Conservation (phyloP, 2,888 invertebrate species). For the Ceratothoa steindachneri region DNA sequence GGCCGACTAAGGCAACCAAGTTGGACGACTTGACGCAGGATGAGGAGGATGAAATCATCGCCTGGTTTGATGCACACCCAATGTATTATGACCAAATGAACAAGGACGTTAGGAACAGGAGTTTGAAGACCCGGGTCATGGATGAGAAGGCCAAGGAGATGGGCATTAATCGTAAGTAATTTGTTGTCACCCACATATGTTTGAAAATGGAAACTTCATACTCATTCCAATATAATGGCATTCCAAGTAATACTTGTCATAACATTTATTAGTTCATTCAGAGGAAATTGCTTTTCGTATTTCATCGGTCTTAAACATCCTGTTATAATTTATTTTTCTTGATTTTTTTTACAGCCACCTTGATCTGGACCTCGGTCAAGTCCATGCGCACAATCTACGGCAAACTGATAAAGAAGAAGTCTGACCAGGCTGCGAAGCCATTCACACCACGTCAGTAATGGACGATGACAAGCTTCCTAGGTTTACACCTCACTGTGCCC, state of each 20-base stretch:
- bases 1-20: no score
- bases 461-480: background rate
- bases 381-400: no score
- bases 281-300: no score
- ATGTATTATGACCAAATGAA: background rate
- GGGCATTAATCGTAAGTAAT: no score
- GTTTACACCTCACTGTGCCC: background rate
- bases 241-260: no score
- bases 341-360: background rate
- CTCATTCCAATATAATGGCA: no score
- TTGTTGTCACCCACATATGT: background rate
- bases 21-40: background rate
- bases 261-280: background rate
- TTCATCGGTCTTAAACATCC: no score
- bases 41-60: background rate
- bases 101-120: background rate
- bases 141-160: no score
- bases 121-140: background rate
- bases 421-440: background rate
- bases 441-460: background rate
- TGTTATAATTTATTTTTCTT: no score
- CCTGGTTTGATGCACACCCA: background rate
- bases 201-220: background rate
- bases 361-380: background rate
- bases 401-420: no score